Evolutionary conservation across 2,113 vertebrate genomes (phyloP), one percentile per base, ranked within the genome.

Genomic region (Mellivora capensis): DNA sequence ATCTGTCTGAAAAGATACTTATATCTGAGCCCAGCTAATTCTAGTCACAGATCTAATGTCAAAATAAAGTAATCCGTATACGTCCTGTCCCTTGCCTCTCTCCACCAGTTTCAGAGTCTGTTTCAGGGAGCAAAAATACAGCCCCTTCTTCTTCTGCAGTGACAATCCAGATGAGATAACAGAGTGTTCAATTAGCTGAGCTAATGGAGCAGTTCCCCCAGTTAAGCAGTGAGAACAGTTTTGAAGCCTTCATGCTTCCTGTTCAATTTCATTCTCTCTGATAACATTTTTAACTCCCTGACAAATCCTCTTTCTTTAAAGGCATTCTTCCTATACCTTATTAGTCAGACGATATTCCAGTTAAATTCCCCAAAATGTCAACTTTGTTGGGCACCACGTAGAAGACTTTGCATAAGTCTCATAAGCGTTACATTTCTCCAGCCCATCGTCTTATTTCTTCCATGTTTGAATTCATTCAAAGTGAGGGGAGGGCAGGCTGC

Each of bases 151-250:
- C n/a, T 97, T 97, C 93, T 93, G 52, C 72, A 95, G 57, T 90
- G 90, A 97, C 88, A 98, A 90, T 89, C 52, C 79, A 94, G 97
- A 94, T 15, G 86, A 37, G 93, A 97, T 97, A 98, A 96, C 47
- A 96, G 95, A 98, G 96, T 93, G 77, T 98, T 98, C 97, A 97
- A 97, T 98, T 99, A 98, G 94, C 88, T 93, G 96, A 98, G 87
- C 91, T 98, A 98, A 98, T 97, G 98, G 97, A 98, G 97, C 96
- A 97, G 67, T 64, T 97, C 95, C 96, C 97, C 95, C 82, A 96
- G 91, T 91, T 98, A 98, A 98, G 96, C 93, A 96, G 77, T 52
- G 89, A 57, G 91, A 97, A 95, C 27, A 87, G 90, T 95, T 97
- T 85, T 69, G 94, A 98, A 98, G 54, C 44, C 74, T 87, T 93